phyloP scores from a whole-genome alignment of 2,113 vertebrate species.

The Gasterosteus aculeatus region DNA sequence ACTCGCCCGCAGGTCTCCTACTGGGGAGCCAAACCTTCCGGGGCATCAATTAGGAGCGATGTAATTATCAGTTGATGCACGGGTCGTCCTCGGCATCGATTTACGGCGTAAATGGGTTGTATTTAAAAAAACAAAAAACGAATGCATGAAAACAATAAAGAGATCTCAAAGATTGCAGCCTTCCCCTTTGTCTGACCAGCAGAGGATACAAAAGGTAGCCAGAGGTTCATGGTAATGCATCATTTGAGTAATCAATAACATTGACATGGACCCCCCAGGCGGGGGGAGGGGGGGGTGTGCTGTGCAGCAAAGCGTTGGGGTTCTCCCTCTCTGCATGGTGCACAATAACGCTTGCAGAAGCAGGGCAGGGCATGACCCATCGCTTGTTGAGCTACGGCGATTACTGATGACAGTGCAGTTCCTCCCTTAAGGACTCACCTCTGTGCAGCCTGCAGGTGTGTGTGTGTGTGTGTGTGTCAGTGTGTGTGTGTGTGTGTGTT shows the following conservation, averaged over 20 bases:
- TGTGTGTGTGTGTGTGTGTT: constrained; percentile 20
- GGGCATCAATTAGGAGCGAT: constrained; percentile 18
- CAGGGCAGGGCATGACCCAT: constrained; percentile 72
- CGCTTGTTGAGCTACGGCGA: constrained; percentile 69
- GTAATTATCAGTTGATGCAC: constrained; percentile 14
- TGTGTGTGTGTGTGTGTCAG: constrained; percentile 22
- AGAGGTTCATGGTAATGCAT: not conserved
- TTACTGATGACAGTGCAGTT: constrained; percentile 76
- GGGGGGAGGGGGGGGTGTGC: not conserved
- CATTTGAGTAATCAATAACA: not conserved
- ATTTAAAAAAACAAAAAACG: not conserved
- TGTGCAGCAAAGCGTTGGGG: constrained; percentile 32
- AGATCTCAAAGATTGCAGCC: not conserved
- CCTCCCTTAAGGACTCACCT: constrained; percentile 51
- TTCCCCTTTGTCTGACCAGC: constrained; percentile 20
- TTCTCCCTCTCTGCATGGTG: constrained; percentile 38
- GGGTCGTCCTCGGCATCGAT: constrained; percentile 14
- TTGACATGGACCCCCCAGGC: not conserved
- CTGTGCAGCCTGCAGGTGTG: constrained; percentile 27
- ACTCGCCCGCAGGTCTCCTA: constrained; percentile 29
- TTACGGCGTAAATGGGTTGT: not conserved
- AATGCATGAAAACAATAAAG: not conserved
- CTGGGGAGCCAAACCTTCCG: constrained; percentile 8
- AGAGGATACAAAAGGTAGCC: not conserved
- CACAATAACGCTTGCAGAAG: constrained; percentile 71